These are phyloP conservation scores for Stramonita haemastoma DNA, from an alignment of 2,888 invertebrate species.

Conservation along the genomic window DNA sequence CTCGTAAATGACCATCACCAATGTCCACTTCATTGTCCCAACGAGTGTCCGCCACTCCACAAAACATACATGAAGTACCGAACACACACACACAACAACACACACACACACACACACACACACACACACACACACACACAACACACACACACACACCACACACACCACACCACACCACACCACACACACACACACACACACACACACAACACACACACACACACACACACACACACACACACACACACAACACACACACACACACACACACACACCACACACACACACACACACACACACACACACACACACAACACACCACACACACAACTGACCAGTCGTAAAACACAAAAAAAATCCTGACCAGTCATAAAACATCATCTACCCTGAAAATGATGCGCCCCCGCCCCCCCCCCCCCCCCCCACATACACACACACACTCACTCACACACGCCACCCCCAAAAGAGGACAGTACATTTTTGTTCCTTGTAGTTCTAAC, in stretches of 20 bases:
- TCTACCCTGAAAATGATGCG: no score
- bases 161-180: no score
- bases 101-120: not conserved
- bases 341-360: not conserved
- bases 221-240: not conserved
- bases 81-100: not conserved
- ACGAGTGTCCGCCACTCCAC: no score
- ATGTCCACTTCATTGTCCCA: no score
- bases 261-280: not conserved
- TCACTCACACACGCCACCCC: not conserved
- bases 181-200: slow-evolving; percentile 7
- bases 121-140: not conserved
- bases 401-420: not conserved
- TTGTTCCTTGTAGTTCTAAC: no score
- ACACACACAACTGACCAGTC: not conserved
- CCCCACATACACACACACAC: not conserved
- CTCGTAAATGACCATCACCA: no score
- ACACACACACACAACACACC: not conserved
- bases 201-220: not conserved
- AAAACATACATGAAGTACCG: no score
- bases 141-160: not conserved
- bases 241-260: not conserved
- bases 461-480: no score
- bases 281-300: not conserved
- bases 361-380: not conserved